Base-by-base conservation (phyloP, 1,140 invertebrate species). In the Papilio xuthus region DNA sequence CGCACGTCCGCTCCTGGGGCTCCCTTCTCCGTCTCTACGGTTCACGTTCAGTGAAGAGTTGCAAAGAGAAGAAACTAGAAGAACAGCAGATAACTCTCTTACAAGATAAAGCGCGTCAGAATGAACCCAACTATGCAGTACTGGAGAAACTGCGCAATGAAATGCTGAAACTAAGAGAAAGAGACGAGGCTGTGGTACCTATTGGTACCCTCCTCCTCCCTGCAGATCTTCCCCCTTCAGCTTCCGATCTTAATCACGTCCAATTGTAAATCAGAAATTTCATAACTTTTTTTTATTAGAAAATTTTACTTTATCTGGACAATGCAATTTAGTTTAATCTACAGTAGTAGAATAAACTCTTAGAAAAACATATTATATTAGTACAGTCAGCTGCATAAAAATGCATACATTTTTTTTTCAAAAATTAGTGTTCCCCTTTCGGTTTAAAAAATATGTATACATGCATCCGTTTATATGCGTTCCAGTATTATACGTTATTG, bases 1-100 rank as follows among this genome's bases (percentile, higher is more conserved):
- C 98, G 1, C 98, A 99, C 88, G 97, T 99, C 53, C 96, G 95
- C 13, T 98, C 97, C n/a, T 99, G 98, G 98, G 98, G 98, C 53
- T 98, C 98, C 0, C 94, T 99, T 37, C 91, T 99, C 9, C 95
- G 98, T 12, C 95, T 99, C 26, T 99, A 99, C 92, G 98, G 98
- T 60, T 98, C 98, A 83, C 96, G 97, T 37, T 98, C 98, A 8
- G 97, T 98, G 7, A 99, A 98, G 90, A 97, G 96, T 79, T 97
- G 98, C 82, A 98, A 98, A 90, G 98, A 99, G 87, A 98, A 98
- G 91, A 99, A 99, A 94, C 95, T 97, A 85, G 97, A 99, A 85
- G 98, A 99, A 90, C 97, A 99, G 92, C 97, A 98, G 94, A 99
- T 99, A 50, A 99, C 98, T 1, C 95, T 98, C 56, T 94, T 99